These are phyloP conservation scores for Phalacrocorax carbo DNA, from an alignment of 2,113 vertebrate species.

Conservation along the genomic window DNA sequence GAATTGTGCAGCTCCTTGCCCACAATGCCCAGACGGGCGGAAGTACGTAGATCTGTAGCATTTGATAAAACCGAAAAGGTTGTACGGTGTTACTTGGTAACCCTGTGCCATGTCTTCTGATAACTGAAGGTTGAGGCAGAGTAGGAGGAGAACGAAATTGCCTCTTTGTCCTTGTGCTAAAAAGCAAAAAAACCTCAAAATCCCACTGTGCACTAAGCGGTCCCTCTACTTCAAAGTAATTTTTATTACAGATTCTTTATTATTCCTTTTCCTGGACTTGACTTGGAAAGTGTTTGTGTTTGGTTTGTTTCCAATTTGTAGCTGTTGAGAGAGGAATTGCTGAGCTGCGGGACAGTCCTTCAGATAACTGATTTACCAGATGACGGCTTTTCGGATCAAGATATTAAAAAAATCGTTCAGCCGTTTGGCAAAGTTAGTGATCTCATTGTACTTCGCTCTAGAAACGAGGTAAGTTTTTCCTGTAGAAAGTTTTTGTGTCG, in stretches of 20 bases:
- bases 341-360: slow-evolving; percentile 67
- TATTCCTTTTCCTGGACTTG: not conserved
- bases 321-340: slow-evolving; percentile 62
- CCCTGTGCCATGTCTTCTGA: not conserved
- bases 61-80: not conserved
- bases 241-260: not conserved
- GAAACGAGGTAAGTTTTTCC: slow-evolving; percentile 70
- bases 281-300: not conserved
- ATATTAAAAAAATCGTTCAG: slow-evolving; percentile 76
- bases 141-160: rapidly evolving
- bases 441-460: slow-evolving; percentile 74
- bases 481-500: not conserved
- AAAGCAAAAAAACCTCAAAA: not conserved
- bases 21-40: too few relatives aligned
- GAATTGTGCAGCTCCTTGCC: not conserved
- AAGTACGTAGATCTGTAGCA: rapidly evolving
- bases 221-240: too few relatives aligned
- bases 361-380: slow-evolving; percentile 77
- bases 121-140: not conserved
- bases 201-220: too few relatives aligned
- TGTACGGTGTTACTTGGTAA: too few relatives aligned
- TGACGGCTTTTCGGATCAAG: slow-evolving; percentile 72
- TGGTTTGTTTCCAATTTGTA: not conserved
- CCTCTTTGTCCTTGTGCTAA: too few relatives aligned
- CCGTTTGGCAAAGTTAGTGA: slow-evolving; percentile 80